These are phyloP conservation scores for Atherinomorus stipes DNA, from an alignment of 2,113 vertebrate genomes.

Conservation along the genomic window DNA sequence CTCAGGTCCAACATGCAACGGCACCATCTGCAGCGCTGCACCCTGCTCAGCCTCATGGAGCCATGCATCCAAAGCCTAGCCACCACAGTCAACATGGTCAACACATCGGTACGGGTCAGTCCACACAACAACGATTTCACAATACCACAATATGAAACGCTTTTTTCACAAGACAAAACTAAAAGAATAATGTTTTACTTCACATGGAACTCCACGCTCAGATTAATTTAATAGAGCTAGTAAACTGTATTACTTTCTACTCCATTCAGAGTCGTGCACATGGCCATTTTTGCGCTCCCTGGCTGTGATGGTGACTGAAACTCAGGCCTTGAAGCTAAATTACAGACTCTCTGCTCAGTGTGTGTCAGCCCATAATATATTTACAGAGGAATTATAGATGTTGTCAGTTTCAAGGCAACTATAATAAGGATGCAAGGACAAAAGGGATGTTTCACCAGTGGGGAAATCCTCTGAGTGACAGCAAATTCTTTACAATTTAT, in stretches of 20 bases:
- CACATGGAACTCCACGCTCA: no score
- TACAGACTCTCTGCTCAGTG: slow-evolving; percentile 8
- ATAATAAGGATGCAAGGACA: slow-evolving; percentile 4
- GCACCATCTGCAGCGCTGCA: slow-evolving; percentile 72
- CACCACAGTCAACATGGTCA: slow-evolving; percentile 81
- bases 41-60: slow-evolving; percentile 77
- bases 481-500: slow-evolving; percentile 29
- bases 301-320: background rate
- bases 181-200: no score
- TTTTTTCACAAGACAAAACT: no score
- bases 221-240: no score
- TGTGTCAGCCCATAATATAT: slow-evolving; percentile 29
- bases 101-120: slow-evolving; percentile 84
- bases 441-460: slow-evolving; percentile 19
- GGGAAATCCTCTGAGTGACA: slow-evolving; percentile 34
- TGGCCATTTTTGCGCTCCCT: background rate
- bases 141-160: background rate
- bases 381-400: slow-evolving; percentile 34
- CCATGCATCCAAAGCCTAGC: slow-evolving; percentile 85
- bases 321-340: slow-evolving; percentile 22
- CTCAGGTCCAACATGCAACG: slow-evolving; percentile 80
- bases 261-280: background rate
- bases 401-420: slow-evolving; percentile 30
- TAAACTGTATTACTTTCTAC: no score
- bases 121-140: background rate